These are phyloP conservation scores for Porites australiensis DNA, from an alignment of 64 coral and sea anemone genomes.

Conservation along the genomic window DNA sequence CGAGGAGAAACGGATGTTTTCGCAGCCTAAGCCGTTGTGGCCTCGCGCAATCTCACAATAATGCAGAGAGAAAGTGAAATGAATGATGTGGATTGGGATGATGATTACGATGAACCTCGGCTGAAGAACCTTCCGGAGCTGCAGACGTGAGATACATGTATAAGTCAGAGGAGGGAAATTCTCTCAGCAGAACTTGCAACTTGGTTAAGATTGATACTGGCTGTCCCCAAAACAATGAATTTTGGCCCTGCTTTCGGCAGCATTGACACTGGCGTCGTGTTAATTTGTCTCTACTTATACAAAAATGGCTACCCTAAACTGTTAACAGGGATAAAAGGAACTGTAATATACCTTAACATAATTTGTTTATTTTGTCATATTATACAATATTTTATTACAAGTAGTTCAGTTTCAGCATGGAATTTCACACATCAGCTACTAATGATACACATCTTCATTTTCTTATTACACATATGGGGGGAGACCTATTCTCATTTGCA, in stretches of 20 bases:
- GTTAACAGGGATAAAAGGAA: slow-evolving; percentile 15
- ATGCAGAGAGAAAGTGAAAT: slow-evolving; percentile 15
- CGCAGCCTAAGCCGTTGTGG: background rate
- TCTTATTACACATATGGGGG: background rate
- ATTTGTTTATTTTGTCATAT: background rate
- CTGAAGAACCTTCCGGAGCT: background rate
- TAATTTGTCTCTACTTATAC: slow-evolving; percentile 6
- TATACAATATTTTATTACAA: background rate
- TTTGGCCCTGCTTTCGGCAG: background rate
- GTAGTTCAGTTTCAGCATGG: background rate
- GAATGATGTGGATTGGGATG: slow-evolving; percentile 18
- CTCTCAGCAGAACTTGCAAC: background rate
- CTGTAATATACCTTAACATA: background rate
- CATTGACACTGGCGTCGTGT: background rate
- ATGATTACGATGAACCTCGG: slow-evolving; percentile 11
- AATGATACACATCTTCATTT: slow-evolving; percentile 19
- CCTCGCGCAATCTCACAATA: background rate
- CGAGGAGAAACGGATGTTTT: no score
- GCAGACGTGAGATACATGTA: background rate
- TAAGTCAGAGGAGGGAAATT: background rate
- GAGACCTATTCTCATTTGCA: background rate
- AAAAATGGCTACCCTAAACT: background rate
- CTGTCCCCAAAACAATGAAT: background rate
- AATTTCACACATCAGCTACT: background rate
- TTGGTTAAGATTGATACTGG: background rate